Evolutionary conservation across 2,888 invertebrate species (phyloP).

Genomic region (Diplazon laetatorius): DNA sequence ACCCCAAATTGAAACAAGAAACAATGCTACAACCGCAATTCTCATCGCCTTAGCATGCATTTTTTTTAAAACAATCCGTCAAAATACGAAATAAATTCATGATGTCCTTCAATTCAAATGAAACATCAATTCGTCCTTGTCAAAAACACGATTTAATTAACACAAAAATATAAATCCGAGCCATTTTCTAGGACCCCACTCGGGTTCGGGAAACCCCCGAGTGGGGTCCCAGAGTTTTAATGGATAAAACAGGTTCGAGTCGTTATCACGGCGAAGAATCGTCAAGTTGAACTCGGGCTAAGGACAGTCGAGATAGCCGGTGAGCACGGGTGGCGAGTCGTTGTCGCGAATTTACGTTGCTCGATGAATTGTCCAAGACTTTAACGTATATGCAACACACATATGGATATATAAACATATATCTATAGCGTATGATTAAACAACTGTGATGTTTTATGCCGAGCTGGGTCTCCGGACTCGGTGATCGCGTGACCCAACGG

Average conservation of each 20-base stretch:
- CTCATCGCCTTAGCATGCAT: no score
- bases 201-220: no score
- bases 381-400: no score
- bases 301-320: not conserved
- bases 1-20: no score
- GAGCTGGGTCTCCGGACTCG: constrained; percentile 65
- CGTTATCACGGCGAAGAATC: constrained; percentile 55
- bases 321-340: constrained; percentile 28
- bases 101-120: no score
- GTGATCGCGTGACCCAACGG: constrained; percentile 81
- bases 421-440: constrained; percentile 76
- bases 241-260: constrained; percentile 47
- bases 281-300: not conserved
- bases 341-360: constrained; percentile 68
- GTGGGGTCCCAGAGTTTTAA: constrained; percentile 48
- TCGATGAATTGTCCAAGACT: constrained; percentile 64
- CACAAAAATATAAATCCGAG: no score
- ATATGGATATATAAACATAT: constrained; percentile 17
- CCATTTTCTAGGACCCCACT: no score
- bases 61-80: no score
- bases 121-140: no score
- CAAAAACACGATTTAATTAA: constrained; percentile 65
- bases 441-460: constrained; percentile 81
- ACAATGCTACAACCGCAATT: no score
- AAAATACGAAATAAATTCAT: no score